Base-by-base conservation (phyloP, 2,888 invertebrate species). In the Tribolium freemani region DNA sequence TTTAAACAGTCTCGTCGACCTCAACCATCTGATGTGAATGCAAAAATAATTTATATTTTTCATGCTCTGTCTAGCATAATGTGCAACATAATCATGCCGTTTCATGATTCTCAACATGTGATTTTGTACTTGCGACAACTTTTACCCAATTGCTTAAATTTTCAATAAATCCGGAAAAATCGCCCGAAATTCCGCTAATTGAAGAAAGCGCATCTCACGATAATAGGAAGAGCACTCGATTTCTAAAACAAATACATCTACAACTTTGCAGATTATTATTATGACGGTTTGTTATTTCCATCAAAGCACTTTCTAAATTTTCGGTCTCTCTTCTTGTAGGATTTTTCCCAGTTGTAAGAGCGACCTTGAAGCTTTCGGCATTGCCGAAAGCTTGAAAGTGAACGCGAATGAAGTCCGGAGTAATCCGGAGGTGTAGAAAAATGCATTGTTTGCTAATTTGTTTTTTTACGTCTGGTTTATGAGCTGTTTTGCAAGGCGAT, bases 341-440 rank as follows among this genome's bases (percentile, higher is more conserved):
- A 56, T 31, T n/a, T 38, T 31, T 38, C 44, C 54, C 31, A 30
- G 11, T 30, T 10, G 13, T 57, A 13, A 13, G 3, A n/a, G 6
- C 57, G 57, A 57, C 57, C 57, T 57, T 57, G 57, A 38, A 57
- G 57, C 57, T 57, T 57, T 38, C 44, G 57, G 57, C 57, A 57
- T 57, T 57, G 57, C 57, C 57, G 38, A 16, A 57, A 57, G 57
- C 57, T 5, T 21, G 13, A 51, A 51, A 51, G 51, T 51, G 51
- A 51, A 16, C 51, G 51, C 20, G 51, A 16, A 51, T 51, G 51
- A 51, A 9, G 51, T 51, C 51, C 21, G 51, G 51, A 51, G 51
- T 51, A 13, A n/a, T 51, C 38, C 38, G n/a, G 38, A 38, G 38
- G 38, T 6, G 38, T 38, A 38, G 5, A 38, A 38, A 38, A 38